These are phyloP conservation scores for Gila robusta DNA, from an alignment of 2,797 vertebrate genomes.

Conservation along the genomic window DNA sequence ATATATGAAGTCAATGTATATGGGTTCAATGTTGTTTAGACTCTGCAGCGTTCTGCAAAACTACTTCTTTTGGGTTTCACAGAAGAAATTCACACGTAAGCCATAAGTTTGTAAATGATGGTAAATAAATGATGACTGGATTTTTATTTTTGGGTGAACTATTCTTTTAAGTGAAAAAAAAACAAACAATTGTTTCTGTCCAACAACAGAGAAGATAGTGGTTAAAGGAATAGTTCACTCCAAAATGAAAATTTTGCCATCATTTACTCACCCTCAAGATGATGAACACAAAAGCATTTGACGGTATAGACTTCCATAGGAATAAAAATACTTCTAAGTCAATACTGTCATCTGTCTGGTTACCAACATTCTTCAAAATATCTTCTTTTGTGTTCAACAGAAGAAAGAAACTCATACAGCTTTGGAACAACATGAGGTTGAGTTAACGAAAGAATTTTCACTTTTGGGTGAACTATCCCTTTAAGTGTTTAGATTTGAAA, in stretches of 20 bases:
- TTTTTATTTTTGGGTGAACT: constrained; percentile 5
- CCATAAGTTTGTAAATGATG: not conserved
- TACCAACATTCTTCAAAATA: no score
- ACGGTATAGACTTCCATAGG: no score
- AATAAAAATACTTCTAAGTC: no score
- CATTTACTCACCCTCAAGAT: no score
- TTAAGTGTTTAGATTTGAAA: constrained; percentile 57
- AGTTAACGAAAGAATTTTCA: no score
- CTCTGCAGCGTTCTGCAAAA: not conserved
- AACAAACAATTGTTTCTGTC: constrained; percentile 32
- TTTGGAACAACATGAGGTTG: no score
- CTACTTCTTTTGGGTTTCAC: not conserved
- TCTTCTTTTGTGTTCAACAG: no score
- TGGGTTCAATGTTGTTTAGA: not conserved
- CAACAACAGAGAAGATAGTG: constrained; percentile 65
- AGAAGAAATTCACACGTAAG: not conserved
- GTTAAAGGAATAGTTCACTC: constrained; percentile 21
- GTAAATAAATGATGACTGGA: not conserved
- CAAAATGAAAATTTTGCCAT: no score
- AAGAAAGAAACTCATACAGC: no score
- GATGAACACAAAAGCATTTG: no score
- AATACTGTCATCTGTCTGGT: no score
- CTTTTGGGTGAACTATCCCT: no score
- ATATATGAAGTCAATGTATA: not conserved
- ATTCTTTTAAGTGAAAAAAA: constrained; percentile 2